Conservation (phyloP, 2,797 vertebrate genomes). For the Astyanax mexicanus region DNA sequence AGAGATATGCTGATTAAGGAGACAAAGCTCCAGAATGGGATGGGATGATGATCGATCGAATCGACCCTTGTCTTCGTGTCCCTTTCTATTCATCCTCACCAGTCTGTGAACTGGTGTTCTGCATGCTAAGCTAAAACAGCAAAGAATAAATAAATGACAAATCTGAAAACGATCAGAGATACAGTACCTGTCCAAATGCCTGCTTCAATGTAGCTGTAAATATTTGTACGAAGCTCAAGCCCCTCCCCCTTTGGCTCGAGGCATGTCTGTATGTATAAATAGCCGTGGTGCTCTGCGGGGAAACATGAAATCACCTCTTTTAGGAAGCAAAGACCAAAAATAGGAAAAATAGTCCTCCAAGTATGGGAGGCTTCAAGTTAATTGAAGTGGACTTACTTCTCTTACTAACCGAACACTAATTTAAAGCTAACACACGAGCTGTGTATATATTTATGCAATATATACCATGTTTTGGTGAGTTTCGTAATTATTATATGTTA, state of each 20-base stretch:
- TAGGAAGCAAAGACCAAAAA: conserved; percentile 49
- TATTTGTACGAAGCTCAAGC: conserved; percentile 64
- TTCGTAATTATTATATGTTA: no score
- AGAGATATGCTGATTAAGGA: conserved; percentile 48
- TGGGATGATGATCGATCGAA: no score
- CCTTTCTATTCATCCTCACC: conserved; percentile 36
- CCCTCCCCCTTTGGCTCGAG: conserved; percentile 46
- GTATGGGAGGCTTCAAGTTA: conserved; percentile 50
- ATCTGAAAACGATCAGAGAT: conserved; percentile 51
- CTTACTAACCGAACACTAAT: conserved; percentile 43
- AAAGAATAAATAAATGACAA: conserved; percentile 55
- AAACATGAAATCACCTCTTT: conserved; percentile 44
- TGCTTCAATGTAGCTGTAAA: conserved; percentile 73
- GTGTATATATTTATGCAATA: conserved; percentile 19
- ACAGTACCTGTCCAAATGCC: conserved; percentile 54
- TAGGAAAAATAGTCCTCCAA: conserved; percentile 44
- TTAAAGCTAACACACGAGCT: conserved; percentile 43
- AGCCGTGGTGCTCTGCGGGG: conserved; percentile 60
- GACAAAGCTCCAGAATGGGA: conserved; percentile 40
- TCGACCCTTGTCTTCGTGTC: conserved; percentile 41
- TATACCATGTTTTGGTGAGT: no score
- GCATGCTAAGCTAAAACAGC: conserved; percentile 71
- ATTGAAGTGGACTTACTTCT: conserved; percentile 38
- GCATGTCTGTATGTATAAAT: conserved; percentile 57
- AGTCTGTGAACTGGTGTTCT: conserved; percentile 63